phyloP scores from a whole-genome alignment of 2,797 vertebrate genomes.

The Peromyscus aztecus region DNA sequence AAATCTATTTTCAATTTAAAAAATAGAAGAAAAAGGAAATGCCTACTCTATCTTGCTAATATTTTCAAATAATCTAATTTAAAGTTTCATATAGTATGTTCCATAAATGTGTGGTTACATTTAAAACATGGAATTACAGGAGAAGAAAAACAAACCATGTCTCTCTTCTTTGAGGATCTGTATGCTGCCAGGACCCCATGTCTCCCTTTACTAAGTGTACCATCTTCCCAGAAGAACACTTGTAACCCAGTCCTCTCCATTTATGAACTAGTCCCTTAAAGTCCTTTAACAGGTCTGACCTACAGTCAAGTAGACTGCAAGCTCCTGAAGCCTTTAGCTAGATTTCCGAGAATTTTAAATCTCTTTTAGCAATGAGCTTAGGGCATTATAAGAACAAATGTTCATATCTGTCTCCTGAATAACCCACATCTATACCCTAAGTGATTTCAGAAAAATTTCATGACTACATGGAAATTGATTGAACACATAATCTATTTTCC shows the following conservation, averaged over 20 bases:
- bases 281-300: neutral
- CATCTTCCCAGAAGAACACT: constrained; percentile 21
- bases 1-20: neutral
- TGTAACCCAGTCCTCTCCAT: constrained; percentile 7
- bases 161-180: constrained; percentile 23
- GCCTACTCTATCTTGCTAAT: neutral
- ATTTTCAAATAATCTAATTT: constrained; percentile 37
- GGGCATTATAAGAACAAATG: neutral
- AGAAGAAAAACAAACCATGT: neutral
- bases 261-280: neutral
- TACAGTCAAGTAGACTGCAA: neutral
- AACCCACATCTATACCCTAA: constrained; percentile 16
- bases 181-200: neutral
- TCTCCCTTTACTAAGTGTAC: neutral
- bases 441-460: constrained; percentile 72
- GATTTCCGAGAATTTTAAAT: constrained; percentile 45
- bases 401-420: constrained; percentile 51
- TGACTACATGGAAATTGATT: constrained; percentile 65
- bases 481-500: constrained; percentile 78
- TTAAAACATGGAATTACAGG: constrained; percentile 30
- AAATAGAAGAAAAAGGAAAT: neutral
- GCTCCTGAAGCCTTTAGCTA: neutral
- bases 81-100: neutral
- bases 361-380: neutral
- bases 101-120: constrained; percentile 16